Evolutionary conservation across 37 sponge, comb jelly and placozoan genomes (phyloP).

Genomic region (Petrosia ficiformis): DNA sequence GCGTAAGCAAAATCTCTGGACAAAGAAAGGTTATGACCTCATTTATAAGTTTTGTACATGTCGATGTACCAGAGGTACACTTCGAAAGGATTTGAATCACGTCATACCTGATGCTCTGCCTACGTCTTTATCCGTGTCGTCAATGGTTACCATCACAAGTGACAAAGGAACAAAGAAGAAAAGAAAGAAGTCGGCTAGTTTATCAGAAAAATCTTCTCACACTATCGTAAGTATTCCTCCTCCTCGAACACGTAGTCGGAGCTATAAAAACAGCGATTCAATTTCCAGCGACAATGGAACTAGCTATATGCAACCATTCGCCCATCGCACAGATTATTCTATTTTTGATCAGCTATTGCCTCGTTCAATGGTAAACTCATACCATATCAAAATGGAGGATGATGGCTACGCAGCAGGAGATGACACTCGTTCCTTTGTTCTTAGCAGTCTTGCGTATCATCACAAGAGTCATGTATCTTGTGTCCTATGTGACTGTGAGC

Average conservation of each 20-base stretch:
- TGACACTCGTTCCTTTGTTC: slow-evolving; percentile 80
- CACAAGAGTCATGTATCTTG: slow-evolving; percentile 71
- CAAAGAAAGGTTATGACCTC: slow-evolving; percentile 91
- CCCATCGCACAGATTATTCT: slow-evolving; percentile 71
- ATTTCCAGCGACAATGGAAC: slow-evolving; percentile 62
- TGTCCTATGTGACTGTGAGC: slow-evolving; percentile 60
- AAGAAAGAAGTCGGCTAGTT: slow-evolving; percentile 32
- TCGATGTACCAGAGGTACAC: slow-evolving; percentile 69
- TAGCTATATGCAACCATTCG: slow-evolving; percentile 69
- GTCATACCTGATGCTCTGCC: background rate
- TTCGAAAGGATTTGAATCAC: slow-evolving; percentile 70
- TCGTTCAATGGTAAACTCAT: slow-evolving; percentile 74
- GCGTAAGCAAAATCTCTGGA: slow-evolving; percentile 89
- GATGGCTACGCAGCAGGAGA: slow-evolving; percentile 88
- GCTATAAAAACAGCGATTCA: slow-evolving; percentile 53
- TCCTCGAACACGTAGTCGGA: background rate
- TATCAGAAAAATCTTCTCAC: background rate
- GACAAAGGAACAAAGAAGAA: slow-evolving; percentile 43
- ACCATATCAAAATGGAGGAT: slow-evolving; percentile 96
- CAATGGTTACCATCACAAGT: background rate
- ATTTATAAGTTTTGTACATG: slow-evolving; percentile 76
- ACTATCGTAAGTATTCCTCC: background rate
- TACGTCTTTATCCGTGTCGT: background rate
- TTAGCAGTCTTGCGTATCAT: slow-evolving; percentile 70
- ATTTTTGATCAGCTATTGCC: slow-evolving; percentile 68